A percentile compares a stretch with the other conserved stretches of the same genome.
These are phyloP conservation scores for Catostylus mosaicus DNA, from an alignment of 30 jellyfish, hydroid and myxozoan genomes.

Conservation along the genomic window DNA sequence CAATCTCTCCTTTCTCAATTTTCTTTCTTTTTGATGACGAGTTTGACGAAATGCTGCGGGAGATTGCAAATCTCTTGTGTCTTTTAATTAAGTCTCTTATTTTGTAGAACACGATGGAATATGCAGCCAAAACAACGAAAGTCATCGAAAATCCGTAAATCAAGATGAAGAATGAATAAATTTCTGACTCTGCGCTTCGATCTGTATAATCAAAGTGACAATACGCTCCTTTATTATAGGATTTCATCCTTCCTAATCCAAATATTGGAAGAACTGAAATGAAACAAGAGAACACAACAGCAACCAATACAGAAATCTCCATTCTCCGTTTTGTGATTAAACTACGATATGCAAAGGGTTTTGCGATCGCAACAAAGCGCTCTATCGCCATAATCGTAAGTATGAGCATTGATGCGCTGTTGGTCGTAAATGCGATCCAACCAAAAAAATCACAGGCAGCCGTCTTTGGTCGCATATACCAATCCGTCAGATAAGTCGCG, in stretches of 20 bases:
- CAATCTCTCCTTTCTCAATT: slow-evolving; percentile 34
- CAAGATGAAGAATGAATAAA: slow-evolving; percentile 71
- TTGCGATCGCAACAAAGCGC: slow-evolving; percentile 82
- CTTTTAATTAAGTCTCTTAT: slow-evolving; percentile 79
- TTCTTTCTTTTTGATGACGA: slow-evolving; percentile 17
- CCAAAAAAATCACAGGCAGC: slow-evolving; percentile 82
- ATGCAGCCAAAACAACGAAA: slow-evolving; percentile 68
- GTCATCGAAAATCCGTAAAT: slow-evolving; percentile 73
- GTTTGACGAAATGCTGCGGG: slow-evolving; percentile 17
- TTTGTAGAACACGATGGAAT: slow-evolving; percentile 80
- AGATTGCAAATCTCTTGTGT: slow-evolving; percentile 70
- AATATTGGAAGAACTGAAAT: slow-evolving; percentile 77
- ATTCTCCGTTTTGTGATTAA: slow-evolving; percentile 73
- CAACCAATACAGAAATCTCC: slow-evolving; percentile 47
- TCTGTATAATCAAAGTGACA: slow-evolving; percentile 80
- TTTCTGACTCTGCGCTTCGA: slow-evolving; percentile 23
- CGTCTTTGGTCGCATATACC: slow-evolving; percentile 48
- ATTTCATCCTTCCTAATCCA: slow-evolving; percentile 78
- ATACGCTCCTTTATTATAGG: slow-evolving; percentile 87
- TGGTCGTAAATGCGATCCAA: slow-evolving; percentile 89
- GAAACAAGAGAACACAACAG: slow-evolving; percentile 58
- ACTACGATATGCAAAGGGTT: slow-evolving; percentile 78
- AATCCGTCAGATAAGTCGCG: slow-evolving; percentile 60
- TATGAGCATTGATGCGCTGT: slow-evolving; percentile 89
- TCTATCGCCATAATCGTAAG: slow-evolving; percentile 87